Evolutionary conservation across 2,797 vertebrate species (phyloP).

Genomic region (Otus scops): DNA sequence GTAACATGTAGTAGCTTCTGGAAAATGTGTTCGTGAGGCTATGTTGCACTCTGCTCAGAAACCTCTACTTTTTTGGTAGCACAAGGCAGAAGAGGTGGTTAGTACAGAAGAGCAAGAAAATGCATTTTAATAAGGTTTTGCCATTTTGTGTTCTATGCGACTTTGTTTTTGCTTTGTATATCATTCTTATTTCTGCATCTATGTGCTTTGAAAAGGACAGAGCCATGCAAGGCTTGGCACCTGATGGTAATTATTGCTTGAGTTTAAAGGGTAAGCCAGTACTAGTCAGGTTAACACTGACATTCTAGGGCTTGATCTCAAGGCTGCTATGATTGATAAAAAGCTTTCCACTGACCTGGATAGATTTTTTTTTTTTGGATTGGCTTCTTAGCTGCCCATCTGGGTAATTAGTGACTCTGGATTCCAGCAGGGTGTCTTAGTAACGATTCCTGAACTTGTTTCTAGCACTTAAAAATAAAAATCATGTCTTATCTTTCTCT

Average conservation of each 20-base stretch:
- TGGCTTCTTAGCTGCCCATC: neutral
- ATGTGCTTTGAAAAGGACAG: neutral
- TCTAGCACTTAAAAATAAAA: neutral
- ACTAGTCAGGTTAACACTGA: neutral
- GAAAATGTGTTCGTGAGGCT: neutral
- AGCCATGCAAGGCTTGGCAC: accelerated
- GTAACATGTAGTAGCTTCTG: neutral
- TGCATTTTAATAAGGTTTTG: neutral
- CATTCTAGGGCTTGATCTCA: neutral
- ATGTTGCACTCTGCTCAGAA: neutral
- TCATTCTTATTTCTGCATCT: neutral
- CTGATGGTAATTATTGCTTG: neutral
- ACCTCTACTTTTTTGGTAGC: neutral
- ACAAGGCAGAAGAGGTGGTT: neutral
- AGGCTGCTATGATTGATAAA: neutral
- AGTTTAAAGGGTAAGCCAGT: neutral
- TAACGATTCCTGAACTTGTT: neutral
- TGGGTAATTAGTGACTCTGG: neutral
- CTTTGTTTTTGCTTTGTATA: neutral
- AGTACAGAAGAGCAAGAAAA: neutral
- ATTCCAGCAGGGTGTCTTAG: neutral
- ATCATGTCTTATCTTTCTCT: neutral
- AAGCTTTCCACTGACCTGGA: neutral
- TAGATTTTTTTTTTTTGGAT: neutral
- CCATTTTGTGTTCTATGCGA: neutral